These are phyloP conservation scores for Sterrhoptilus dennistouni DNA, from an alignment of 2,113 vertebrate genomes.

Conservation along the genomic window DNA sequence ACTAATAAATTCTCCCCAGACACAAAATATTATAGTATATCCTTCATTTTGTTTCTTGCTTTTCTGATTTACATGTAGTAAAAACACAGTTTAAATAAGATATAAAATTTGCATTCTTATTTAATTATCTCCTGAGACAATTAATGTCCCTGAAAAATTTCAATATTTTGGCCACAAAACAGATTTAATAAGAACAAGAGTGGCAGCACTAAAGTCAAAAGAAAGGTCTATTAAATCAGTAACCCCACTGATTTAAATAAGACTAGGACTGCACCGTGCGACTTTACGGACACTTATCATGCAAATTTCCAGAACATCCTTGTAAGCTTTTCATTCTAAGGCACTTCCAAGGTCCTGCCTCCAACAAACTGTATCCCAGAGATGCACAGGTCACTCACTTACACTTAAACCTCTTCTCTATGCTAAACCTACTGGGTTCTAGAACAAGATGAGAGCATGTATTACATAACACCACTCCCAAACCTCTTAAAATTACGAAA, in stretches of 20 bases:
- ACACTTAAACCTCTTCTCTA: neutral
- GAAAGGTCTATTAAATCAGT: constrained; percentile 56
- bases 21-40: neutral
- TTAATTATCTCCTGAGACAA: constrained; percentile 29
- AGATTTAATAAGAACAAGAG: constrained; percentile 37
- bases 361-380: neutral
- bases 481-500: neutral
- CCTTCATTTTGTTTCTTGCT: constrained; percentile 38
- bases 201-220: neutral
- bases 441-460: neutral
- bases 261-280: constrained; percentile 17
- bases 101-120: neutral
- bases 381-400: neutral
- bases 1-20: constrained; percentile 41
- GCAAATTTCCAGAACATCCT: constrained; percentile 48
- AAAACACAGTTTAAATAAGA: neutral
- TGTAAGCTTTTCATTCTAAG: constrained; percentile 46
- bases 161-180: constrained; percentile 27
- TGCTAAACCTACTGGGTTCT: neutral
- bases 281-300: constrained; percentile 19
- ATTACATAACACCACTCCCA: neutral
- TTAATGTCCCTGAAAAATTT: neutral
- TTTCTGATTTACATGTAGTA: neutral
- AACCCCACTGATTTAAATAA: constrained; percentile 54
- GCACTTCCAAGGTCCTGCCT: constrained; percentile 10